These are phyloP conservation scores for Solenodon paradoxus DNA, from an alignment of 2,113 vertebrate species.

Conservation along the genomic window DNA sequence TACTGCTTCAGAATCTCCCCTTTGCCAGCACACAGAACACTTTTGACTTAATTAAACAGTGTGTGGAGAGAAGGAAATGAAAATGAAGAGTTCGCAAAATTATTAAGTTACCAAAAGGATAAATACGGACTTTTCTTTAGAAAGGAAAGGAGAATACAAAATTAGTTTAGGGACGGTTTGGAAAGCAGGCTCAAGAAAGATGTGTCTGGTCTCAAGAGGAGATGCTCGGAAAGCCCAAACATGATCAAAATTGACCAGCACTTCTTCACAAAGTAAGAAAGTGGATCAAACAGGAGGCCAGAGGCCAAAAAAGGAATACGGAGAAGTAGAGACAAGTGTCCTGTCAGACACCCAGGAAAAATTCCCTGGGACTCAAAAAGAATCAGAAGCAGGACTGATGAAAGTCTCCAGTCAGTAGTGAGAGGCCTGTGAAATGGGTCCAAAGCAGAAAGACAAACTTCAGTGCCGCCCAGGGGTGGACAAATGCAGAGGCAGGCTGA, in stretches of 20 bases:
- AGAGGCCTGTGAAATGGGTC: neutral
- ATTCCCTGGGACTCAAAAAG: neutral
- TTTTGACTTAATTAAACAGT: conserved; percentile 45
- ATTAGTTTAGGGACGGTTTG: neutral
- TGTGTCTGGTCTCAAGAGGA: neutral
- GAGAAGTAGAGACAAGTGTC: neutral
- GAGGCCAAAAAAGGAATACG: neutral
- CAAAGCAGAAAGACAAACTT: neutral
- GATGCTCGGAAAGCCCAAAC: neutral
- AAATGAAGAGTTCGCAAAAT: conserved; percentile 47
- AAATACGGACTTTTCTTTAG: neutral
- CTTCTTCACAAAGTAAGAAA: neutral
- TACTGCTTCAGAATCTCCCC: neutral
- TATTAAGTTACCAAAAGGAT: conserved; percentile 17
- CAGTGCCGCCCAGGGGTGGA: neutral
- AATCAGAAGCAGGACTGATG: neutral
- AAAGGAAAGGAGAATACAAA: neutral
- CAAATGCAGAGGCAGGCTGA: neutral
- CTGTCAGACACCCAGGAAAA: neutral
- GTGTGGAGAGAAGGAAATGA: conserved; percentile 13
- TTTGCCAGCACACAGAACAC: neutral
- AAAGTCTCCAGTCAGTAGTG: neutral
- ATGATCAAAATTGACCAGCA: neutral
- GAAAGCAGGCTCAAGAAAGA: neutral
- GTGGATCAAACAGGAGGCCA: neutral